These are phyloP conservation scores for Vulpes lagopus DNA, from an alignment of 2,113 vertebrate species.

Conservation along the genomic window DNA sequence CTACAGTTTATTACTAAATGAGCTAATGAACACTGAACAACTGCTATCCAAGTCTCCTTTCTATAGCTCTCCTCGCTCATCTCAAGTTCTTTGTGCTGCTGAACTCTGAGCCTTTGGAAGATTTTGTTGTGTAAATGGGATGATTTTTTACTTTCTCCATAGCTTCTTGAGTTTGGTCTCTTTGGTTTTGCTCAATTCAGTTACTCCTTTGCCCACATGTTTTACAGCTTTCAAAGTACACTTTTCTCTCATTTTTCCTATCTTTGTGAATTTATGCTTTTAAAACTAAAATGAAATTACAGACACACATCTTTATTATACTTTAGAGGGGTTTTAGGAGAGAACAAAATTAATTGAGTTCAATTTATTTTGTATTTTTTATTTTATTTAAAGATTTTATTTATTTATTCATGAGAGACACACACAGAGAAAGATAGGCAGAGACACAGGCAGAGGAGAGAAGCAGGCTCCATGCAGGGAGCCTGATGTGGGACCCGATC, in stretches of 20 bases:
- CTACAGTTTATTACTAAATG: neutral
- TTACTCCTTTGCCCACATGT: neutral
- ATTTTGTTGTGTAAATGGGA: neutral
- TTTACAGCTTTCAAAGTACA: neutral
- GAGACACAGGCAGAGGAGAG: too few relatives aligned
- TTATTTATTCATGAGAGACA: too few relatives aligned
- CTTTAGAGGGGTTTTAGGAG: neutral
- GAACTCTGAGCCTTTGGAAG: neutral
- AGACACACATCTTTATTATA: neutral
- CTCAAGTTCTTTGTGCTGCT: neutral
- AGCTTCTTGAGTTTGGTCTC: neutral
- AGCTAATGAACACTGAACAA: neutral
- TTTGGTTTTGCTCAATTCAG: neutral
- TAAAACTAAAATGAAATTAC: constrained; percentile 40
- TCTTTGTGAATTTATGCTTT: constrained; percentile 12
- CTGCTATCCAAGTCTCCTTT: neutral
- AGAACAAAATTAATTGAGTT: constrained; percentile 43
- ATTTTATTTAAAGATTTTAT: too few relatives aligned
- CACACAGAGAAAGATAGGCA: too few relatives aligned
- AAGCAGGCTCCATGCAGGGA: too few relatives aligned
- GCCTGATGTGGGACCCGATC: too few relatives aligned
- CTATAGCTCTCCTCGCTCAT: neutral
- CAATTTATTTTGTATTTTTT: neutral
- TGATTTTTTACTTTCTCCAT: neutral
- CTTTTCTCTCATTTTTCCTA: neutral